phyloP scores from a whole-genome alignment of 2,888 invertebrate species.

The Aleiodes leptofemur region DNA sequence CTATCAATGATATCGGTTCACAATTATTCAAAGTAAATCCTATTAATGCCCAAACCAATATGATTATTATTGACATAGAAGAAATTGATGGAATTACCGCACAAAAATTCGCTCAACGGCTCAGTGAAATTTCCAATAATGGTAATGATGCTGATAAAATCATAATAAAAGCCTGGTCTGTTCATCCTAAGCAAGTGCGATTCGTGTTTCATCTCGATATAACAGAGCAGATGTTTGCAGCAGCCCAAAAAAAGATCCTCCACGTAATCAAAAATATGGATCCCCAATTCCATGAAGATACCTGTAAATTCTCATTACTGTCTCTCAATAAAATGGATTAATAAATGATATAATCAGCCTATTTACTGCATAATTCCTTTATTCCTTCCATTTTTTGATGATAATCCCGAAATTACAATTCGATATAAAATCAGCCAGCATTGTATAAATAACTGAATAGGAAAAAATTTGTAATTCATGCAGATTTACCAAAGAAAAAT shows the following conservation, averaged over 20 bases:
- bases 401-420: not conserved
- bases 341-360: no score
- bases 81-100: slow-evolving; percentile 69
- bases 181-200: slow-evolving; percentile 80
- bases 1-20: slow-evolving; percentile 79
- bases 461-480: no score
- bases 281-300: slow-evolving; percentile 6
- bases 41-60: slow-evolving; percentile 83
- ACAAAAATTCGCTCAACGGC: slow-evolving; percentile 77
- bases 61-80: slow-evolving; percentile 81
- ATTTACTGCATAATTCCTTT: not conserved
- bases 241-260: slow-evolving; percentile 83
- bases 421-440: not conserved
- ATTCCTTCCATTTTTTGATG: not conserved
- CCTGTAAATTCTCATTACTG: not conserved
- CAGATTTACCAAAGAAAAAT: not conserved
- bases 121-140: slow-evolving; percentile 75
- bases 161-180: slow-evolving; percentile 79
- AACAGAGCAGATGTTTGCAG: slow-evolving; percentile 80
- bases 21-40: slow-evolving; percentile 81
- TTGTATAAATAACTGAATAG: no score
- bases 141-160: slow-evolving; percentile 76
- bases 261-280: slow-evolving; percentile 78
- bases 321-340: no score
- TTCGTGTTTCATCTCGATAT: slow-evolving; percentile 86